These are phyloP conservation scores for Sebastes vulpes DNA, from an alignment of 2,797 vertebrate species.

Conservation along the genomic window DNA sequence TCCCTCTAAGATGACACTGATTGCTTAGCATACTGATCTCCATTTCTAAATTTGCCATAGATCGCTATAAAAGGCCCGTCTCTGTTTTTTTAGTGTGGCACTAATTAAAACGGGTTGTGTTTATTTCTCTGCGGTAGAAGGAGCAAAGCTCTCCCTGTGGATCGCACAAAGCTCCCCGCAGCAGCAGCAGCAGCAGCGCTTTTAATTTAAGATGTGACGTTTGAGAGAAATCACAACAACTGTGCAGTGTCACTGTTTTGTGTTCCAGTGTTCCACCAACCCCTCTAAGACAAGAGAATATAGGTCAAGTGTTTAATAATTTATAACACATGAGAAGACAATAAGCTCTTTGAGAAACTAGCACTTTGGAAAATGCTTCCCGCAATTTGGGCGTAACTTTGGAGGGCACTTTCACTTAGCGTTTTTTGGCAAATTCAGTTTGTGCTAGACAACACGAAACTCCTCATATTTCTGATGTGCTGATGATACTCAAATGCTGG, in stretches of 20 bases:
- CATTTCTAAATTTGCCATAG: slow-evolving; percentile 3
- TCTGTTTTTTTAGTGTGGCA: not conserved
- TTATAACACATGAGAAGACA: slow-evolving; percentile 65
- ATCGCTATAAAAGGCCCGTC: not conserved
- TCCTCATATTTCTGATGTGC: not conserved
- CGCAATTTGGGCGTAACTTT: not conserved
- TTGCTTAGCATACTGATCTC: not conserved
- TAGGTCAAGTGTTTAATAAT: slow-evolving; percentile 72
- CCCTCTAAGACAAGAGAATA: slow-evolving; percentile 50
- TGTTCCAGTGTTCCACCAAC: slow-evolving; percentile 37
- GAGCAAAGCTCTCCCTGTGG: not conserved
- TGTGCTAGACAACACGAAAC: not conserved
- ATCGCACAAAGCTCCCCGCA: not conserved
- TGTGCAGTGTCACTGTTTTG: slow-evolving; percentile 55
- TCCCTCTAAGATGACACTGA: not conserved
- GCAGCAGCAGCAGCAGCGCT: not conserved
- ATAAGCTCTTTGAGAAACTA: slow-evolving; percentile 29
- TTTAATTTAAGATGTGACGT: slow-evolving; percentile 15
- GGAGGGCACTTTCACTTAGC: slow-evolving; percentile 3
- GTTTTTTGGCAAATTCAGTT: slow-evolving; percentile 2
- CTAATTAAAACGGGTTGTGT: slow-evolving; percentile 32
- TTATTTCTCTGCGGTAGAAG: slow-evolving; percentile 3
- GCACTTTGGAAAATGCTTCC: slow-evolving; percentile 1
- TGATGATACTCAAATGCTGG: not conserved
- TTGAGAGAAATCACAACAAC: slow-evolving; percentile 22